A percentile compares a stretch with the other conserved stretches of the same genome.
These are phyloP conservation scores for Monochamus saltuarius DNA, from an alignment of 1,140 invertebrate genomes.

Conservation along the genomic window DNA sequence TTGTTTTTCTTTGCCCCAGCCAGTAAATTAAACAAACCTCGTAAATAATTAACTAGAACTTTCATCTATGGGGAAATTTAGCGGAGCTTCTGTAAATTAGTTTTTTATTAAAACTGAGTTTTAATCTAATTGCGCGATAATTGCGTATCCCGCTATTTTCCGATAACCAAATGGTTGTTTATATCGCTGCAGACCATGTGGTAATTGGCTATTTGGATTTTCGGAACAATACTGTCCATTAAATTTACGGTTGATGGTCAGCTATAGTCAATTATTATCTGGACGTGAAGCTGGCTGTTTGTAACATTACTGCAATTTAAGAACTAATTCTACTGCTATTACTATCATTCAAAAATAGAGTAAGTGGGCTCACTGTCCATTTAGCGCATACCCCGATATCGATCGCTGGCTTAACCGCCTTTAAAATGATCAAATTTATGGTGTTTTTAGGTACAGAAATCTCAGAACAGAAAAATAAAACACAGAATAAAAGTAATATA, in stretches of 20 bases:
- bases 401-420: too few species aligned
- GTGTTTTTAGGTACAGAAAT: too few species aligned
- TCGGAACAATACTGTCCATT: slow-evolving; percentile 6
- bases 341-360: too few species aligned
- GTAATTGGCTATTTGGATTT: slow-evolving; percentile 12
- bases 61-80: slow-evolving; percentile 12
- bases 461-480: too few species aligned
- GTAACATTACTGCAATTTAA: too few species aligned
- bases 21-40: neutral
- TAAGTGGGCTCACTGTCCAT: too few species aligned
- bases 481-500: too few species aligned
- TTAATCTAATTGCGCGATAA: slow-evolving; percentile 15
- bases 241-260: slow-evolving; percentile 5
- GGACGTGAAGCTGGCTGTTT: too few species aligned
- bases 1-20: neutral
- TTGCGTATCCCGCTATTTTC: slow-evolving; percentile 7
- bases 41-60: slow-evolving; percentile 1
- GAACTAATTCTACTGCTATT: too few species aligned
- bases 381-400: too few species aligned
- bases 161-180: slow-evolving; percentile 7
- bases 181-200: neutral
- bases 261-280: too few species aligned
- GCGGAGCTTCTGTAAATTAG: slow-evolving; percentile 6
- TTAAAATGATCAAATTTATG: too few species aligned
- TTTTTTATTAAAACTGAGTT: slow-evolving; percentile 9